A percentile compares a stretch with the other conserved stretches of the same genome.
These are phyloP conservation scores for Anisognathus igniventris DNA, from an alignment of 2,797 vertebrate genomes.

Conservation along the genomic window DNA sequence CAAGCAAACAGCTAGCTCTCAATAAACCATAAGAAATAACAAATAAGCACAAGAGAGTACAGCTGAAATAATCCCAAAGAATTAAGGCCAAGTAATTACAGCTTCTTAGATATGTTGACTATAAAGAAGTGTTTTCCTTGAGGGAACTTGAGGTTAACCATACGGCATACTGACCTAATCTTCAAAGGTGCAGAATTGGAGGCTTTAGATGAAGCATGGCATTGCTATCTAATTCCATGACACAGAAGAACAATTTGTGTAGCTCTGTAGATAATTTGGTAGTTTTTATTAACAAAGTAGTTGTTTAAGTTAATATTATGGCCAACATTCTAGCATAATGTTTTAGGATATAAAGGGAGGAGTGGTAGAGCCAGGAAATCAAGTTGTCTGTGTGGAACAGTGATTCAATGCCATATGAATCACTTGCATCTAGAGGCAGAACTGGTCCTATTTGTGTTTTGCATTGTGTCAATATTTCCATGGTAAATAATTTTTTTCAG, in stretches of 20 bases:
- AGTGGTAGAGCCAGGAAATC: neutral
- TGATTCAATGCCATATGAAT: slow-evolving; percentile 27
- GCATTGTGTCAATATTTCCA: slow-evolving; percentile 19
- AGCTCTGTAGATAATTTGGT: neutral
- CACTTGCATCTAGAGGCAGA: slow-evolving; percentile 12
- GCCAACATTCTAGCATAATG: neutral
- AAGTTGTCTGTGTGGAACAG: neutral
- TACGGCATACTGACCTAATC: slow-evolving; percentile 46
- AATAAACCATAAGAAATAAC: neutral
- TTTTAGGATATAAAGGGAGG: neutral
- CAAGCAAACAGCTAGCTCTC: slow-evolving; percentile 9
- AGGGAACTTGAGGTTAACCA: slow-evolving; percentile 52
- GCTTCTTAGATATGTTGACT: slow-evolving; percentile 7
- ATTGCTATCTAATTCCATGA: neutral
- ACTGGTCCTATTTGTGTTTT: neutral
- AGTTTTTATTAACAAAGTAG: neutral
- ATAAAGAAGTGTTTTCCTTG: slow-evolving; percentile 18
- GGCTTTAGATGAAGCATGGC: neutral
- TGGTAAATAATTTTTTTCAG: neutral
- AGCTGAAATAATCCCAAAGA: slow-evolving; percentile 32
- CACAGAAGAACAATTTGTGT: neutral
- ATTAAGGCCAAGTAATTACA: slow-evolving; percentile 30
- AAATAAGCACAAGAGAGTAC: slow-evolving; percentile 13
- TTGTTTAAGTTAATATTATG: neutral
- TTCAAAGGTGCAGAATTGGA: slow-evolving; percentile 13